Evolutionary conservation across 1,140 invertebrate genomes (phyloP).

Genomic region (Himalopsyche phryganea): DNA sequence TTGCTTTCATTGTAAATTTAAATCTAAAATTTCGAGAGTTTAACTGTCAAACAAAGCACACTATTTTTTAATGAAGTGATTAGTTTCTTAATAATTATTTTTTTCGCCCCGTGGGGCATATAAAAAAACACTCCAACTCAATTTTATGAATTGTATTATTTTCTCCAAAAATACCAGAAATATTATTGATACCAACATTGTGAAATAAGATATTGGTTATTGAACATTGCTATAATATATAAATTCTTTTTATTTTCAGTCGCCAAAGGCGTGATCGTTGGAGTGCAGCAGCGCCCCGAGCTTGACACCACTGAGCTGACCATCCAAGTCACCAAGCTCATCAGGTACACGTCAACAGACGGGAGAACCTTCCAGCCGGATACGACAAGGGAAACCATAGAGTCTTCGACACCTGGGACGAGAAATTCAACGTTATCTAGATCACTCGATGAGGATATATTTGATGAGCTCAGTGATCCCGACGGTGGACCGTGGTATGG

Average conservation of each 20-base stretch:
- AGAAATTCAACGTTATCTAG: slow-evolving; percentile 17
- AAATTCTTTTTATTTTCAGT: slow-evolving; percentile 52
- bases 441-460: slow-evolving; percentile 7
- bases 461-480: slow-evolving; percentile 9
- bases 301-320: slow-evolving; percentile 64
- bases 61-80: no score
- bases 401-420: slow-evolving; percentile 39
- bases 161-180: no score
- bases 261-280: slow-evolving; percentile 64
- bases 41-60: no score
- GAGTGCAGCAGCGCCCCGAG: slow-evolving; percentile 59
- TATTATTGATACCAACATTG: no score
- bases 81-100: no score
- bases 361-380: slow-evolving; percentile 39
- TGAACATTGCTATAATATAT: no score
- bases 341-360: slow-evolving; percentile 54
- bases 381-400: slow-evolving; percentile 21
- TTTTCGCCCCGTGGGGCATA: no score
- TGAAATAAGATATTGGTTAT: no score
- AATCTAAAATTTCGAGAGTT: no score
- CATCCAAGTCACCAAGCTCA: slow-evolving; percentile 63
- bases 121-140: no score
- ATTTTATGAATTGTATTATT: no score
- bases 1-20: no score
- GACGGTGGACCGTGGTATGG: slow-evolving; percentile 38